A percentile compares a stretch with the other conserved stretches of the same genome.
These are phyloP conservation scores for Numida meleagris DNA, from an alignment of 2,113 vertebrate species.

Conservation along the genomic window DNA sequence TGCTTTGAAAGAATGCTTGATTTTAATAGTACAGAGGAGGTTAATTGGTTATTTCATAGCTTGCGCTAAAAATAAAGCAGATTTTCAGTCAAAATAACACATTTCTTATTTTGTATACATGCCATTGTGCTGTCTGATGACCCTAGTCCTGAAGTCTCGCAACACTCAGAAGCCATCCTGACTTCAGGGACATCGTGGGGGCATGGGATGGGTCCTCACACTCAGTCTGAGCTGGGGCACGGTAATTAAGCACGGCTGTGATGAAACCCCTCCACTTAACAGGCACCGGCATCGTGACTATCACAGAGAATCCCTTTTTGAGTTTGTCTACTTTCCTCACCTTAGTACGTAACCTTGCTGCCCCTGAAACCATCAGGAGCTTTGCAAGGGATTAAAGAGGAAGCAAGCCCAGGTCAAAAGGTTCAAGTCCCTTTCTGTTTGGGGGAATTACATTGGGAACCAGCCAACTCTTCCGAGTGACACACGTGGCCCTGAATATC, in stretches of 20 bases:
- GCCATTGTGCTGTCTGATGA: not conserved
- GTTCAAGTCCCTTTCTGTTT: not conserved
- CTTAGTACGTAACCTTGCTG: not conserved
- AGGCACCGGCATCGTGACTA: not conserved
- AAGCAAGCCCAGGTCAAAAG: not conserved
- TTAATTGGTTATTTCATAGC: slow-evolving; percentile 11
- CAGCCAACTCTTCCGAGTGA: not conserved
- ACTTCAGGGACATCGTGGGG: not conserved
- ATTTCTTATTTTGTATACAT: not conserved
- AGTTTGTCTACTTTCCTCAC: slow-evolving; percentile 2
- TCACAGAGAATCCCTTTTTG: not conserved
- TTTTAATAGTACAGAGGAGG: slow-evolving; percentile 13
- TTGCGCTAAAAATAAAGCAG: slow-evolving; percentile 33
- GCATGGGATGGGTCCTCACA: not conserved
- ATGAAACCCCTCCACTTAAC: not conserved
- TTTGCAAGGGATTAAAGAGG: not conserved
- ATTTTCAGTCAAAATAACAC: slow-evolving; percentile 23
- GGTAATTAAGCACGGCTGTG: not conserved
- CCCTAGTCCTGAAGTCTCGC: not conserved
- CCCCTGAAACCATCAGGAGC: not conserved
- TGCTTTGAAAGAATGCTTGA: slow-evolving; percentile 13
- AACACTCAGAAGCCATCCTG: not conserved
- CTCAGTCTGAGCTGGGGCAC: not conserved
- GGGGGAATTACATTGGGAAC: not conserved
- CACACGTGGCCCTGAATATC: not conserved